phyloP scores from a whole-genome alignment of 2,888 invertebrate genomes.

The Eurytoma californica region DNA sequence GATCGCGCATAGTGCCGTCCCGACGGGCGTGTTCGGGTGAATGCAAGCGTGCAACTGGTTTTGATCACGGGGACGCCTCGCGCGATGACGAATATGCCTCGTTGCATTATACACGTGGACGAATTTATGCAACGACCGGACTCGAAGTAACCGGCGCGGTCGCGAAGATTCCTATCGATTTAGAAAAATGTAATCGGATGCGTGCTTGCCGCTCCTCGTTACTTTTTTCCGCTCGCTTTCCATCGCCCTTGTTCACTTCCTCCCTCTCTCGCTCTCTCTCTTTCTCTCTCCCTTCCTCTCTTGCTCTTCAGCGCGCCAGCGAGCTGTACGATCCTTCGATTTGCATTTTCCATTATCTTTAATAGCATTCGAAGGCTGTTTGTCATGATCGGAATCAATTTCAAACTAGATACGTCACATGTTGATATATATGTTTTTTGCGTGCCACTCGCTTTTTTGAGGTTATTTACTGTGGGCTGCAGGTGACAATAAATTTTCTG shows the following conservation, averaged over 20 bases:
- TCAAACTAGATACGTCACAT: constrained; percentile 45
- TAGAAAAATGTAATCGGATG: constrained; percentile 55
- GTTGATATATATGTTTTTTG: constrained; percentile 35
- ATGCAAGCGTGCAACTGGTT: constrained; percentile 44
- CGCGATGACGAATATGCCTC: constrained; percentile 49
- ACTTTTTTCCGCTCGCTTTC: background rate
- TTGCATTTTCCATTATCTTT: constrained; percentile 59
- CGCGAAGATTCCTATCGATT: constrained; percentile 53
- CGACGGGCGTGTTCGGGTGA: constrained; percentile 35
- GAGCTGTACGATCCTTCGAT: constrained; percentile 32
- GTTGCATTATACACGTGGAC: constrained; percentile 52
- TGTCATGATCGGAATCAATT: constrained; percentile 52
- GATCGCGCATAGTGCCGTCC: constrained; percentile 26
- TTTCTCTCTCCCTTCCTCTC: background rate
- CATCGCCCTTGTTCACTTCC: background rate
- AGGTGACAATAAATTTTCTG: too few relatives aligned
- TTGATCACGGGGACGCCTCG: constrained; percentile 50
- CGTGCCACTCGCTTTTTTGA: constrained; percentile 4
- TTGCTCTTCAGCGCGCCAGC: background rate
- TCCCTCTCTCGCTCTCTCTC: constrained; percentile 1
- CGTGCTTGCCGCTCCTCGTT: background rate
- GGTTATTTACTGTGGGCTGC: background rate
- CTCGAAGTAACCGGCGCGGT: constrained; percentile 23
- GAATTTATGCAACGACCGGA: constrained; percentile 48
- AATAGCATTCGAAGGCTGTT: constrained; percentile 45